Conservation (phyloP, 2,888 invertebrate genomes). For the Tiliacea aurago region DNA sequence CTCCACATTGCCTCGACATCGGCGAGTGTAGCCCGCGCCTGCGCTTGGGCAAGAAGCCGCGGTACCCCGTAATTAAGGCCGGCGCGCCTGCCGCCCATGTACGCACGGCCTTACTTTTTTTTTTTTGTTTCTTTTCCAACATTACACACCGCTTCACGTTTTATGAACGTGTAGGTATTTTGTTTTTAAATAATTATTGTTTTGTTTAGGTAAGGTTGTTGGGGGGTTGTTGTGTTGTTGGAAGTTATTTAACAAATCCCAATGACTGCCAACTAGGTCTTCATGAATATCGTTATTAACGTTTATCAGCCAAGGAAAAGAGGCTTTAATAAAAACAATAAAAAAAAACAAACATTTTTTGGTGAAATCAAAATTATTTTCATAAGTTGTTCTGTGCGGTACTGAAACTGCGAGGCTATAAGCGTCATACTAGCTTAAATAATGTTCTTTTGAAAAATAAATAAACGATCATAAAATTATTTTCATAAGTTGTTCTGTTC, state of each 20-base stretch:
- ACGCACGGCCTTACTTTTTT: conserved; percentile 66
- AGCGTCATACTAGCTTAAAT: too few relatives aligned
- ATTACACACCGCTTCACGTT: conserved; percentile 61
- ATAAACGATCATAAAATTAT: too few relatives aligned
- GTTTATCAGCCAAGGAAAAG: background rate
- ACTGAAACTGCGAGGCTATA: background rate
- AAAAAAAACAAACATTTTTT: background rate
- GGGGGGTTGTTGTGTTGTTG: too few relatives aligned
- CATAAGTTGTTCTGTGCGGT: too few relatives aligned
- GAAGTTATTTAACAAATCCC: too few relatives aligned
- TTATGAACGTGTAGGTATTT: conserved; percentile 55
- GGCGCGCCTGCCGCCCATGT: conserved; percentile 82
- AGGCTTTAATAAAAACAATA: background rate
- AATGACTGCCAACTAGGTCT: too few relatives aligned
- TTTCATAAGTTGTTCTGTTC: too few relatives aligned
- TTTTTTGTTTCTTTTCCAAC: conserved; percentile 66
- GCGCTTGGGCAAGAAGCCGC: conserved; percentile 63
- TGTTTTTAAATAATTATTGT: conserved; percentile 53
- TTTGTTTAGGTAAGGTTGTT: conserved; percentile 7
- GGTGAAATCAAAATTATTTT: background rate
- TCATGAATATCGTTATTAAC: too few relatives aligned
- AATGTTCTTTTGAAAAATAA: background rate
- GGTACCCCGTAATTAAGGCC: conserved; percentile 84
- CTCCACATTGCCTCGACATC: conserved; percentile 30
- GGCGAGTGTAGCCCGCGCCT: conserved; percentile 58